These are phyloP conservation scores for Ryuthela nishihirai DNA, from an alignment of 2,888 invertebrate genomes.

Conservation along the genomic window DNA sequence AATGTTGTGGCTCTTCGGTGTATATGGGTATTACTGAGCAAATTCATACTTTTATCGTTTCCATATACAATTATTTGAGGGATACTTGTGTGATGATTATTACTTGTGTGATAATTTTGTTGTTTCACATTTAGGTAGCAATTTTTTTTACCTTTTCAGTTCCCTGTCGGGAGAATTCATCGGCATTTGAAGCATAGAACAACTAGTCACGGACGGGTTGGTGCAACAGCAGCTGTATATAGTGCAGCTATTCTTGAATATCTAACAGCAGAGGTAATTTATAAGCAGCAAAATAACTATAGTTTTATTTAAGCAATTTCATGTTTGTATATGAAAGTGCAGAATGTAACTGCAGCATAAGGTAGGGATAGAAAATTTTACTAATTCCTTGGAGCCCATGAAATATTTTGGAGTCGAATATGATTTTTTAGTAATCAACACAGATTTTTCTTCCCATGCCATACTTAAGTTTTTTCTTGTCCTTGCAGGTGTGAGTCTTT, in stretches of 20 bases:
- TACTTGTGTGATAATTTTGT: neutral
- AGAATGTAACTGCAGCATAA: too few species aligned
- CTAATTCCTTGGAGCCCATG: too few species aligned
- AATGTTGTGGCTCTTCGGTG: too few species aligned
- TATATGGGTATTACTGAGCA: neutral
- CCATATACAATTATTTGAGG: neutral
- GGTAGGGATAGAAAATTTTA: too few species aligned
- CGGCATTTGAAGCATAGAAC: slow-evolving; percentile 98
- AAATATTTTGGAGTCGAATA: too few species aligned
- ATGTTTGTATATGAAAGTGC: too few species aligned
- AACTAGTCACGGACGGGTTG: slow-evolving; percentile 98
- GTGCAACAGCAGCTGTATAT: slow-evolving; percentile 98
- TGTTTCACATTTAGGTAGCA: neutral
- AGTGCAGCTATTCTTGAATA: slow-evolving; percentile 99
- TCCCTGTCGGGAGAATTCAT: slow-evolving; percentile 99
- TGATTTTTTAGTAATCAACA: too few species aligned
- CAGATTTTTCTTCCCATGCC: too few species aligned
- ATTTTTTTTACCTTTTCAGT: slow-evolving; percentile 60
- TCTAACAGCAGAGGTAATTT: slow-evolving; percentile 98
- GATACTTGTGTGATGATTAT: neutral
- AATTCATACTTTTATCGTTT: neutral
- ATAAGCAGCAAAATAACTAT: too few species aligned
- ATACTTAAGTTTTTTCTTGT: too few species aligned
- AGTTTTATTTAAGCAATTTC: too few species aligned
- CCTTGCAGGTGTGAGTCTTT: too few species aligned